phyloP scores from a whole-genome alignment of 2,888 invertebrate species.

The Scaptodrosophila latifasciaeformis region DNA sequence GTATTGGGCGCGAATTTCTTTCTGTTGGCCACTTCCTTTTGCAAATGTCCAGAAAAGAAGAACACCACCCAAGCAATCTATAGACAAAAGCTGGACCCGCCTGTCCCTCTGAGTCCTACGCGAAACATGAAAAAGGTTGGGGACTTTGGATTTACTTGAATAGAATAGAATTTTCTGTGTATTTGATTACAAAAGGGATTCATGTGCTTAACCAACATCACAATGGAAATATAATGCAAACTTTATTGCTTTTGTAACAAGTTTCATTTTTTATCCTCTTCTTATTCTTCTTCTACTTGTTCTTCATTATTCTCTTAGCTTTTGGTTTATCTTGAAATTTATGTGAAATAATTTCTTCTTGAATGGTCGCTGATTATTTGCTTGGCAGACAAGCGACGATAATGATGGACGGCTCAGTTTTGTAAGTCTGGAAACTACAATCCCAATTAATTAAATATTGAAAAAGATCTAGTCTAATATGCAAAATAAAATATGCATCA shows the following conservation, averaged over 20 bases:
- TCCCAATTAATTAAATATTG: no score
- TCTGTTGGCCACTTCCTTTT: slow-evolving; percentile 18
- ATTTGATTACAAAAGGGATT: slow-evolving; percentile 66
- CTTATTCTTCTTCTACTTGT: slow-evolving; percentile 2
- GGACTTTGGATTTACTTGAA: slow-evolving; percentile 40
- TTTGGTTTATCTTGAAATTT: neutral
- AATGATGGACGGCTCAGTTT: no score
- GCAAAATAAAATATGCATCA: no score
- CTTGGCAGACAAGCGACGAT: no score
- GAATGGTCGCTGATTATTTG: no score
- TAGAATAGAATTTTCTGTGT: slow-evolving; percentile 62
- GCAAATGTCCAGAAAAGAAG: slow-evolving; percentile 45
- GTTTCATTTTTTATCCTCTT: slow-evolving; percentile 22
- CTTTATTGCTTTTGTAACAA: no score
- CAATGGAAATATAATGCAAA: slow-evolving; percentile 40
- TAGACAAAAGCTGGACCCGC: slow-evolving; percentile 16
- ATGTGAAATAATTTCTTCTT: no score
- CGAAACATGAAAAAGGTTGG: slow-evolving; percentile 66
- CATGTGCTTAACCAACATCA: slow-evolving; percentile 57
- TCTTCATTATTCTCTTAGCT: neutral
- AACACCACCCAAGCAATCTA: slow-evolving; percentile 32
- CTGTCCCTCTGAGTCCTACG: no score
- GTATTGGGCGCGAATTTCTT: slow-evolving; percentile 38
- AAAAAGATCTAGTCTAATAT: no score
- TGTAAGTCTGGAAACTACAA: no score